These are phyloP conservation scores for Ptyas mucosa DNA, from an alignment of 2,113 vertebrate genomes.

Conservation along the genomic window DNA sequence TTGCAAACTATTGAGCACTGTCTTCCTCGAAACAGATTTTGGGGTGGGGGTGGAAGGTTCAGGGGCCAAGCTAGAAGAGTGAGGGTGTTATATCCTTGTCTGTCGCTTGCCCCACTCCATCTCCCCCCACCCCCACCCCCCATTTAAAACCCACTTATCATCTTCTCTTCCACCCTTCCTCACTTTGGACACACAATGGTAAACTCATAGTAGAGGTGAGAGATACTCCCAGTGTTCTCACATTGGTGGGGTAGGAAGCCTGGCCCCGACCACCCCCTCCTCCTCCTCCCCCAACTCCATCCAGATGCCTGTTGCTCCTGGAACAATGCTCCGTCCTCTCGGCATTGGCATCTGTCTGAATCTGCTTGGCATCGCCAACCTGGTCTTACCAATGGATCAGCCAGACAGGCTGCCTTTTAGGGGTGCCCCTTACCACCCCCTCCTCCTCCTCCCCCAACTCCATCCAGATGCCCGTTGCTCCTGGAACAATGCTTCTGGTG, in stretches of 20 bases:
- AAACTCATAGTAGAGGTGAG: no score
- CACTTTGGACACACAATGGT: no score
- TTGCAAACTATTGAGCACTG: background rate
- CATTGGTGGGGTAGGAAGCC: no score
- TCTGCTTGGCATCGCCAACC: background rate
- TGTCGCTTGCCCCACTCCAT: background rate
- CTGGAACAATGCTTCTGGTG: background rate
- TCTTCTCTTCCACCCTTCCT: background rate
- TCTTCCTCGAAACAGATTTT: background rate
- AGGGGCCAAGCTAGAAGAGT: background rate
- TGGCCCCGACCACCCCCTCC: no score
- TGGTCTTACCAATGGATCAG: background rate
- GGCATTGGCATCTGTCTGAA: fast-evolving
- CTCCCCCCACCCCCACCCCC: slow-evolving; percentile 22
- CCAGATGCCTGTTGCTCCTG: background rate
- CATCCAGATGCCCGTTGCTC: background rate
- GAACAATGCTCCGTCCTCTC: background rate
- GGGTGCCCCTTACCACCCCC: no score
- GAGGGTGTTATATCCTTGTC: background rate
- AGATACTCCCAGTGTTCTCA: background rate
- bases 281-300: background rate
- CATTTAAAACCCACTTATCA: background rate
- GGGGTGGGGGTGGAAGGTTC: background rate
- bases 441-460: no score
- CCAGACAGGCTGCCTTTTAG: no score